Evolutionary conservation across 2,888 invertebrate species (phyloP), one percentile per base, ranked within the genome.

Genomic region (Meta bourneti): DNA sequence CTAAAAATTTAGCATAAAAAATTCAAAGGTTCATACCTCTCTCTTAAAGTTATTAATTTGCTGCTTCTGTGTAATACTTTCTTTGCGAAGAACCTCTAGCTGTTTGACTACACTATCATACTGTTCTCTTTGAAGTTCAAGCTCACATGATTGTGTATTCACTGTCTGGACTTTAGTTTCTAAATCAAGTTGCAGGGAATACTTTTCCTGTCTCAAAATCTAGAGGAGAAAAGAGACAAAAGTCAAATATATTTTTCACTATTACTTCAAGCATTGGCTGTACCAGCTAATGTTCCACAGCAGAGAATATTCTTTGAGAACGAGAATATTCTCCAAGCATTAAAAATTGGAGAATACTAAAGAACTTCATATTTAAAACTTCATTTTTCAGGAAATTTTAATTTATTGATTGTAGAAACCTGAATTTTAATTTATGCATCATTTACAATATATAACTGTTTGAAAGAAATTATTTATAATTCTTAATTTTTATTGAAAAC

Each of bases 161-260:
- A 89, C 54, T 6, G 78, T 79, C 71, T 89, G 83, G 8, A 61
- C 48, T 49, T 84, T n/a, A 20, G 69, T 79, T 6, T 89, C 89
- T 11, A 89, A 61, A 13, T 89, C 79, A 48, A 89, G 19, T 20
- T 84, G 78, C 13, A 89, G 48, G 0, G 79, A 83, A 79, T 89
- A 78, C 54, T 84, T 89, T 16, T 89, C 83, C 61, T 89, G 89
- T 20, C 78, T 78, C 7, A 89, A 71, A 48, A 13, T 13, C 89
- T 89, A 54, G 54, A 19, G 70, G 49, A 48, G 11, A 82, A 9
- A 75, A 51, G 13, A 0, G 11, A 52, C n/a, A 71, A 19, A 7
- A 1, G 71, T 7, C n/a, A n/a, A 19, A 8, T 19, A 16, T 19
- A 19, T 19, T 7, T 19, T 71, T 8, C 19, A 71, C 7, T 6